Evolutionary conservation across 2,113 vertebrate genomes (phyloP).

Genomic region (Lota lota): DNA sequence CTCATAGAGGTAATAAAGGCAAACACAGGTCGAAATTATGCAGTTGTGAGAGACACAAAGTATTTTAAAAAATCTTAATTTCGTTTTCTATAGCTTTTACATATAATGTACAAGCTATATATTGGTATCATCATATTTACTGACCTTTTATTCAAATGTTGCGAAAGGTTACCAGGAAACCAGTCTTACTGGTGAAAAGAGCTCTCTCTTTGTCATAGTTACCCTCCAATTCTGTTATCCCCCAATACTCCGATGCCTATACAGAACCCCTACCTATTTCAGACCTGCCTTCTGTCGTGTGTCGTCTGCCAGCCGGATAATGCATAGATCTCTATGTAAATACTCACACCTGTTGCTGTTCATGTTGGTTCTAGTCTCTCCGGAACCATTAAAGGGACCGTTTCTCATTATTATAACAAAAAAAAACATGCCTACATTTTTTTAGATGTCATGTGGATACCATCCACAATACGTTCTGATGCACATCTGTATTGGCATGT

Average conservation of each 20-base stretch:
- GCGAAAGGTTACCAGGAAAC: conserved; percentile 13
- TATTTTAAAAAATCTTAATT: too few relatives aligned
- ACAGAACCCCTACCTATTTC: conserved; percentile 37
- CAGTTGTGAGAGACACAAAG: too few relatives aligned
- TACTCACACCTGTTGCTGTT: conserved; percentile 51
- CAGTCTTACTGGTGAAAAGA: conserved; percentile 16
- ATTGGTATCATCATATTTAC: not conserved
- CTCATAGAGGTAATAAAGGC: conserved; percentile 5
- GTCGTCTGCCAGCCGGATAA: conserved; percentile 59
- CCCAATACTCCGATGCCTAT: not conserved
- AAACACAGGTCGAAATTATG: conserved; percentile 31
- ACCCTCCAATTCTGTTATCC: conserved; percentile 3
- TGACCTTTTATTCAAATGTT: not conserved
- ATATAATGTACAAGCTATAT: too few relatives aligned
- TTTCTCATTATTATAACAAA: not conserved
- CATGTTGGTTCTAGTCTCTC: conserved; percentile 37
- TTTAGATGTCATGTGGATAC: too few relatives aligned
- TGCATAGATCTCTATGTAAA: conserved; percentile 60
- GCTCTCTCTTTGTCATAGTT: not conserved
- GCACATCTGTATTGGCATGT: too few relatives aligned
- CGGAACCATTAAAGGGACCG: conserved; percentile 42
- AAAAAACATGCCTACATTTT: too few relatives aligned
- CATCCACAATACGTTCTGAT: too few relatives aligned
- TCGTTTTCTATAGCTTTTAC: too few relatives aligned
- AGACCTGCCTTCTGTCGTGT: conserved; percentile 62